phyloP scores from a whole-genome alignment of 2,113 vertebrate genomes.

The Lycaon pictus region DNA sequence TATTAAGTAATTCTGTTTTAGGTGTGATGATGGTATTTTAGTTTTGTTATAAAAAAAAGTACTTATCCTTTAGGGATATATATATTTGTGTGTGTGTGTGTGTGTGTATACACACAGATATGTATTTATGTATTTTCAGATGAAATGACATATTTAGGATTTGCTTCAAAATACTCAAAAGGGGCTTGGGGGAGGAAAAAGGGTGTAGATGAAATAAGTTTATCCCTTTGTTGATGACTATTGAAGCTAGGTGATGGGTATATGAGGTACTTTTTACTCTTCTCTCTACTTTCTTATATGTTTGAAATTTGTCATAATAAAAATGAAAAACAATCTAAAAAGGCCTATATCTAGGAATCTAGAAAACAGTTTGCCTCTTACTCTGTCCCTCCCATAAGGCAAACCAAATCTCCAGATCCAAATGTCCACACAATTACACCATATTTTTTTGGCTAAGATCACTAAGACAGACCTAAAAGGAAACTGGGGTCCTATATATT shows the following conservation, averaged over 20 bases:
- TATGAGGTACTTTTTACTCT: neutral
- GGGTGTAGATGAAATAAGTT: neutral
- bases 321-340: neutral
- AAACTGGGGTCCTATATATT: neutral
- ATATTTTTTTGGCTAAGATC: neutral
- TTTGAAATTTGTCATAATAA: slow-evolving; percentile 17
- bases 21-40: neutral
- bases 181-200: neutral
- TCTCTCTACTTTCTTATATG: neutral
- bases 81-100: neutral
- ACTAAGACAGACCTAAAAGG: neutral
- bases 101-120: too few species aligned
- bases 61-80: neutral
- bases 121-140: neutral
- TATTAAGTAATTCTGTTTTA: neutral
- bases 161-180: slow-evolving; percentile 31
- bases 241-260: neutral
- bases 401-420: neutral
- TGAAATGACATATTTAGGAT: neutral
- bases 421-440: neutral
- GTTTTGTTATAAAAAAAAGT: neutral
- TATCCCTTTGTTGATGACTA: neutral
- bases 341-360: neutral
- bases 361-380: neutral
- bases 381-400: neutral